A percentile compares a stretch with the other conserved stretches of the same genome.
Evolutionary conservation across 2,113 vertebrate species (phyloP).

Genomic region (Lepus timidus): DNA sequence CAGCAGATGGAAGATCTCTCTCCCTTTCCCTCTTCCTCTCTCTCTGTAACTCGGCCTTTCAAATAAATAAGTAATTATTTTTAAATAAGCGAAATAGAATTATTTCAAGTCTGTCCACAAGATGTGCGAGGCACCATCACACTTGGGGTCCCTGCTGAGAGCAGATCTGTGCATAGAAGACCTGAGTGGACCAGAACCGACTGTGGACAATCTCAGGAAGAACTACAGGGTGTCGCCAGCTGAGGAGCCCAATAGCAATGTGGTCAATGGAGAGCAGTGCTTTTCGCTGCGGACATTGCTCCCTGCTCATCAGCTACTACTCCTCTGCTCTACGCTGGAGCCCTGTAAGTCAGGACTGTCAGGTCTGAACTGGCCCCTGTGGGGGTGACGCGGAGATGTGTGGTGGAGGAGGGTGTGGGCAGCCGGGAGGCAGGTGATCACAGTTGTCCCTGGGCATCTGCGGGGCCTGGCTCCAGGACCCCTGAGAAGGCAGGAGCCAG

Average conservation of each 20-base stretch:
- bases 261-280: background rate
- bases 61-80: no score
- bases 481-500: no score
- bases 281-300: background rate
- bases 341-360: background rate
- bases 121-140: rapidly evolving
- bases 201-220: background rate
- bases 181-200: background rate
- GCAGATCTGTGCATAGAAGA: background rate
- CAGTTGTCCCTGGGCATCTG: background rate
- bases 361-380: background rate
- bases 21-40: no score
- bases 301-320: background rate
- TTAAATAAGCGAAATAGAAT: background rate
- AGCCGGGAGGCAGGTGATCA: background rate
- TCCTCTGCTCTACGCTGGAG: background rate
- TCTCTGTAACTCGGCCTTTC: no score
- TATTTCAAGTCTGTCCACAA: no score
- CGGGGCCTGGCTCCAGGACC: background rate
- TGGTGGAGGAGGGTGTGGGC: background rate
- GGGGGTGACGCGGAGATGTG: background rate
- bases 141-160: background rate
- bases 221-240: rapidly evolving
- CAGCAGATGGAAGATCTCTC: no score
- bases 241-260: no score